These are phyloP conservation scores for Lasioglossum calceatum DNA, from an alignment of 2,888 invertebrate genomes.

Conservation along the genomic window DNA sequence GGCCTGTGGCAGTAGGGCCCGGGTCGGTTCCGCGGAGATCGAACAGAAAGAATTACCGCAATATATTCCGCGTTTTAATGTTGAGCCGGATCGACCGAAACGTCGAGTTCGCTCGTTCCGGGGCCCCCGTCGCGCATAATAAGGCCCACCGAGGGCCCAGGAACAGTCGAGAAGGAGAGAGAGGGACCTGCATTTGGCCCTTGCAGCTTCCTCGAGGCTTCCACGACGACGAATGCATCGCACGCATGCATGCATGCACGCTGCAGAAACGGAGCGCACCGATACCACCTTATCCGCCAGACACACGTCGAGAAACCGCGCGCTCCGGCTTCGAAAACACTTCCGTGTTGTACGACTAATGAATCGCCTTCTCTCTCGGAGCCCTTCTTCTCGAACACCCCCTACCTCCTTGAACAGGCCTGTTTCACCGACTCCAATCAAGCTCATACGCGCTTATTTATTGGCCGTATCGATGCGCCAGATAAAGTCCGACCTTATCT, in stretches of 20 bases:
- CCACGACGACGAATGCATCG: slow-evolving; percentile 6
- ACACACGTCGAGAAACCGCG: slow-evolving; percentile 72
- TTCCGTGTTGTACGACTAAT: slow-evolving; percentile 84
- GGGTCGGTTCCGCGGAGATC: slow-evolving; percentile 49
- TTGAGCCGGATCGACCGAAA: slow-evolving; percentile 67
- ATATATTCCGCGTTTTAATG: slow-evolving; percentile 73
- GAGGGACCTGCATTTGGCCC: slow-evolving; percentile 64
- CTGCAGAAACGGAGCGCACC: slow-evolving; percentile 1
- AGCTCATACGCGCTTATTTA: slow-evolving; percentile 65
- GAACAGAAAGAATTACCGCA: slow-evolving; percentile 73
- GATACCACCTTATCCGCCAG: slow-evolving; percentile 32
- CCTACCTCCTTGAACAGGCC: slow-evolving; percentile 39
- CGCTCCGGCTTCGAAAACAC: slow-evolving; percentile 72
- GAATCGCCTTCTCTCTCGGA: slow-evolving; percentile 79
- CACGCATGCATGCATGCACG: background rate
- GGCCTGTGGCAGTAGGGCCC: background rate
- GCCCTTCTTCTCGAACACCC: slow-evolving; percentile 57
- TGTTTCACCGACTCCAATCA: slow-evolving; percentile 62
- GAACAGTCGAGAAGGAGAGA: slow-evolving; percentile 21
- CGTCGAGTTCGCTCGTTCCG: slow-evolving; percentile 59
- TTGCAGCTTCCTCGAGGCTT: slow-evolving; percentile 45
- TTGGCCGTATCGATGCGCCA: slow-evolving; percentile 64
- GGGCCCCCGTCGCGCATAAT: slow-evolving; percentile 74
- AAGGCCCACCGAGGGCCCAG: slow-evolving; percentile 61
- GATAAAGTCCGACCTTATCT: slow-evolving; percentile 66